Base-by-base conservation (phyloP, 2,113 vertebrate species). In the Mormyrus lacerda region DNA sequence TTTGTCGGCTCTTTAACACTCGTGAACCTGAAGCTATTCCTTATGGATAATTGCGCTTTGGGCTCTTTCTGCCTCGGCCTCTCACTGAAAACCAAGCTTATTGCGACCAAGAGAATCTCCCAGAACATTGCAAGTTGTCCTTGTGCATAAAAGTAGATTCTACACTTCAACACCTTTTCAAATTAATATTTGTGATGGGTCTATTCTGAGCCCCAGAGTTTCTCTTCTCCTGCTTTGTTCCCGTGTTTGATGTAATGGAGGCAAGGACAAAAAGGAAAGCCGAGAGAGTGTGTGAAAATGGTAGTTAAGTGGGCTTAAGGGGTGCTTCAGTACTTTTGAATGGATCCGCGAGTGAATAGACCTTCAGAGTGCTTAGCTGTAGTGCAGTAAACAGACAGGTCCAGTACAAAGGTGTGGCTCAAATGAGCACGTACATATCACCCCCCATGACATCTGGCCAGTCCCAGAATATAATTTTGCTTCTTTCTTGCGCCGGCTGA, bases 281-380 rank as follows among this genome's bases (percentile, higher is more conserved):
- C 96, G 97, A 96, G 97, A 99, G 98, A 99, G 98, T 99, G 98
- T 99, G 98, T 98, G 98, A 99, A 99, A 99, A 99, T 99, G 98
- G 98, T 99, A 99, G 98, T 99, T 99, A 99, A 99, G 98, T 99
- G 98, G 98, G 98, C 98, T 99, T 99, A 99, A 98, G 98, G 98
- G 97, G 97, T 99, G 97, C 98, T 99, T 99, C 98, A 98, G 97
- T 97, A 98, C 97, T 97, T 97, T 97, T 99, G 98, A 99, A 99
- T 99, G 98, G 98, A 97, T 98, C 97, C 97, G 96, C 96, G 96
- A 96, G 96, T 97, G 97, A 97, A 97, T 97, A 96, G 97, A 96
- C 96, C 96, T 96, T 97, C 97, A 96, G 96, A 97, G 96, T 97
- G 97, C 97, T 98, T 97, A 98, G 97, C 97, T 97, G 97, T 97